Conservation (phyloP, 2,888 invertebrate genomes). For the Drosophila phalerata region DNA sequence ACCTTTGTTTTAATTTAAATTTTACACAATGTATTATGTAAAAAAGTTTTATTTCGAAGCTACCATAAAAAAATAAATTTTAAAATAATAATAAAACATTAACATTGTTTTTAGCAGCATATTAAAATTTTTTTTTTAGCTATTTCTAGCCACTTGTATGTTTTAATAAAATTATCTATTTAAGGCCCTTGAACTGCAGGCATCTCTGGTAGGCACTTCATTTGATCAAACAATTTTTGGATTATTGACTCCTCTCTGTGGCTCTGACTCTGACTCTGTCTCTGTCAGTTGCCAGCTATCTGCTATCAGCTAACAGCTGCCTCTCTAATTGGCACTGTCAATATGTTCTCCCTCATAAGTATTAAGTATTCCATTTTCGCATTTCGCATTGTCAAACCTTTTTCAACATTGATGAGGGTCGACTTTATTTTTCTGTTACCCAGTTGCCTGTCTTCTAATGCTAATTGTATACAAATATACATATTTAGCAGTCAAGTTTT, state of each 20-base stretch:
- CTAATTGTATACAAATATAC: constrained; percentile 78
- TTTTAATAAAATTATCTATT: too few species aligned
- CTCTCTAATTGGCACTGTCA: constrained; percentile 75
- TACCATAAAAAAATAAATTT: too few species aligned
- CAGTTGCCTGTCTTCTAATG: constrained; percentile 53
- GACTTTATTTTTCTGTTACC: constrained; percentile 14
- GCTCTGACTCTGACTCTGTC: neutral
- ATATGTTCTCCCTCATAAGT: constrained; percentile 64
- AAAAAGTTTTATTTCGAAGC: too few species aligned
- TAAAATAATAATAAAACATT: too few species aligned
- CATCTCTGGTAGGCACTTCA: constrained; percentile 18
- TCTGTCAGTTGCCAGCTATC: neutral
- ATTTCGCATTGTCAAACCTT: constrained; percentile 70
- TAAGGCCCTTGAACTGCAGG: neutral
- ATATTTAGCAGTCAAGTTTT: constrained; percentile 35
- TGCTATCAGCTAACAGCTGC: constrained; percentile 30
- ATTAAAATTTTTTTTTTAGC: too few species aligned
- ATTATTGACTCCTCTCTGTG: constrained; percentile 52
- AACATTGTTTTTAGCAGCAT: too few species aligned
- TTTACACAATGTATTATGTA: too few species aligned
- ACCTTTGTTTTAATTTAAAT: too few species aligned
- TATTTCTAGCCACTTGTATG: too few species aligned
- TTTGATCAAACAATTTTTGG: constrained; percentile 61
- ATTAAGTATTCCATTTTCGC: constrained; percentile 54
- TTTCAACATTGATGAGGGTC: constrained; percentile 81